Percentiles rank a stretch among this genome's conserved stretches.
Evolutionary conservation across 2,113 vertebrate genomes (phyloP).

Genomic region (Laticauda colubrina): DNA sequence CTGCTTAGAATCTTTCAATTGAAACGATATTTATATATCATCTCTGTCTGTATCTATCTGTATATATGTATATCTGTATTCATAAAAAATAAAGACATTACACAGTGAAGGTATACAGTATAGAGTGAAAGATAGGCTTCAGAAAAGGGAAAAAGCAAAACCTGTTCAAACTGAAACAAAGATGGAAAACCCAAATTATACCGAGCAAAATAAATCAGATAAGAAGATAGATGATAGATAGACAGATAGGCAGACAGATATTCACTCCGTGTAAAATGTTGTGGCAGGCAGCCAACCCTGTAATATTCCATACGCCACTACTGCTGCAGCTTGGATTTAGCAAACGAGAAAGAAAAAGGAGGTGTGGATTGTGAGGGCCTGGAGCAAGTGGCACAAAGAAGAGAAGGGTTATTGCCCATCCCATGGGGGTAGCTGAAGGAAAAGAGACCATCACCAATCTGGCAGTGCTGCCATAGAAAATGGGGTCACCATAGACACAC

Average conservation of each 20-base stretch:
- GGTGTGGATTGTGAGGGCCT: not conserved
- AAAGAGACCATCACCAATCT: not conserved
- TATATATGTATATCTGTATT: not conserved
- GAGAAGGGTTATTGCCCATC: conserved; percentile 6
- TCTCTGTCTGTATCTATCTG: not conserved
- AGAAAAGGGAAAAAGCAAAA: not conserved
- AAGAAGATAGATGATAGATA: not conserved
- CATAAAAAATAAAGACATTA: not conserved
- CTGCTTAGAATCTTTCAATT: not conserved
- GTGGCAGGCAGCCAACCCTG: conserved; percentile 32
- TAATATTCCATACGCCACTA: conserved; percentile 21
- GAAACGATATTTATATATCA: not conserved
- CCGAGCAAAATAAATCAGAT: not conserved
- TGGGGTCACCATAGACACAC: not conserved
- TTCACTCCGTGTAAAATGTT: conserved; percentile 13
- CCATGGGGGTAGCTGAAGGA: not conserved
- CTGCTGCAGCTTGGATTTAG: conserved; percentile 11
- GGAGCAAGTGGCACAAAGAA: conserved; percentile 17
- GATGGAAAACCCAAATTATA: not conserved
- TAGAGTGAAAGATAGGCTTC: not conserved
- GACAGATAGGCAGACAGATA: not conserved
- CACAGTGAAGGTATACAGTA: too few relatives aligned
- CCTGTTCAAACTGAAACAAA: not conserved
- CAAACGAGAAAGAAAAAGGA: not conserved
- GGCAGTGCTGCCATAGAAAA: not conserved